A percentile compares a stretch with the other conserved stretches of the same genome.
Evolutionary conservation across 2,888 invertebrate genomes (phyloP).

Genomic region (Eugnorisma glareosa): DNA sequence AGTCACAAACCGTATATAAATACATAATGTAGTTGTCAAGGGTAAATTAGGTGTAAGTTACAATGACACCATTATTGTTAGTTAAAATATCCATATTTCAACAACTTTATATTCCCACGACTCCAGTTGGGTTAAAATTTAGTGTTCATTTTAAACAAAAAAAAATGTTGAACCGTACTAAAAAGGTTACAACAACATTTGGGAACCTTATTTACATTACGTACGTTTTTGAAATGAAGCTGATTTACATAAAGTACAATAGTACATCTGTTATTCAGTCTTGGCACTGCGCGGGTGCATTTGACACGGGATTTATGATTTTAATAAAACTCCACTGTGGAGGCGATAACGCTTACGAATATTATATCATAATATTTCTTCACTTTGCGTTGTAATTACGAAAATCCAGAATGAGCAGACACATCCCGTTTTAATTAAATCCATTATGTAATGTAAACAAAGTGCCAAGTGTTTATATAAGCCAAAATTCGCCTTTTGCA

Average conservation of each 20-base stretch:
- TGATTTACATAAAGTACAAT: constrained; percentile 85
- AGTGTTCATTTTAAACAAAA: constrained; percentile 45
- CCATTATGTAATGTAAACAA: constrained; percentile 72
- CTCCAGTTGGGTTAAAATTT: constrained; percentile 35
- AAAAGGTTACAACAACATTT: constrained; percentile 64
- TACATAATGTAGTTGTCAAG: constrained; percentile 42
- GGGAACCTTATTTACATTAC: constrained; percentile 71
- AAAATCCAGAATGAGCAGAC: constrained; percentile 72
- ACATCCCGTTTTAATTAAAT: constrained; percentile 76
- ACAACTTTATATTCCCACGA: constrained; percentile 39
- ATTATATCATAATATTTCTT: constrained; percentile 80
- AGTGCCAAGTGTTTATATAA: constrained; percentile 69
- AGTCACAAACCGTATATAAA: constrained; percentile 46
- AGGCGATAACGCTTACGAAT: constrained; percentile 81
- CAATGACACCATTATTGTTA: constrained; percentile 39
- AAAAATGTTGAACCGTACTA: constrained; percentile 45
- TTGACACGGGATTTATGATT: constrained; percentile 90
- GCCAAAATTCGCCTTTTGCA: constrained; percentile 65
- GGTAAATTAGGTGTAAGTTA: constrained; percentile 39
- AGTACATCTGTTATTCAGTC: constrained; percentile 84
- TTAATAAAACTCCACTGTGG: constrained; percentile 87
- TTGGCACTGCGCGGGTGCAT: constrained; percentile 85
- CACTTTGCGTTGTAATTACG: constrained; percentile 74
- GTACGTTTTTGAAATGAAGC: constrained; percentile 74
- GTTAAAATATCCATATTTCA: constrained; percentile 52